A percentile compares a stretch with the other conserved stretches of the same genome.
Evolutionary conservation across 2,888 invertebrate species (phyloP).

Genomic region (Stenichneumon culpator): DNA sequence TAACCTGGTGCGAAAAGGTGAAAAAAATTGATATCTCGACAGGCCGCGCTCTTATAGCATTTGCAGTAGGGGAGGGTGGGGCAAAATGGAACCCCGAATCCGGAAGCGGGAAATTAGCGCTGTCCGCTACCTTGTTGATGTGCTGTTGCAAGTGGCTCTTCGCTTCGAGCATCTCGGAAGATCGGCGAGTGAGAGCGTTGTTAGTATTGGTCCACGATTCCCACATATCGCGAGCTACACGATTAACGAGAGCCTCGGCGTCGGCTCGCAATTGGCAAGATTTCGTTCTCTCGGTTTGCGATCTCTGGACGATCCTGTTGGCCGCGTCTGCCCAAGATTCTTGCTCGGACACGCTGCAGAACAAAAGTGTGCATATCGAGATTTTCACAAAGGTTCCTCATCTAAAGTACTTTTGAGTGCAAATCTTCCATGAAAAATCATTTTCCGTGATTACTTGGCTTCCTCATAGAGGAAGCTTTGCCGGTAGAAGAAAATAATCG

Average conservation of each 20-base stretch:
- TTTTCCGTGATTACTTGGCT: no score
- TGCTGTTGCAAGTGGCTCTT: slow-evolving; percentile 94
- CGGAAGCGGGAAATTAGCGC: not conserved
- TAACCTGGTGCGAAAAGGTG: slow-evolving; percentile 87
- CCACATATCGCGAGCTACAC: slow-evolving; percentile 94
- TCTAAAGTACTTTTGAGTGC: no score
- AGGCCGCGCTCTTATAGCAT: not conserved
- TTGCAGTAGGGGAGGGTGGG: not conserved
- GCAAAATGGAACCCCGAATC: not conserved
- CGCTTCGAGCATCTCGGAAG: slow-evolving; percentile 92
- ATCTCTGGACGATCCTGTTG: slow-evolving; percentile 91
- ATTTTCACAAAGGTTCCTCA: no score
- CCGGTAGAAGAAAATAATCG: no score
- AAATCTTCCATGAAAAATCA: no score
- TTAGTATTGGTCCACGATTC: slow-evolving; percentile 95
- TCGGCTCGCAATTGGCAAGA: slow-evolving; percentile 92
- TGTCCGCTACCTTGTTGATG: slow-evolving; percentile 87
- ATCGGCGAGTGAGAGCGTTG: slow-evolving; percentile 91
- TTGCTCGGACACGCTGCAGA: slow-evolving; percentile 90
- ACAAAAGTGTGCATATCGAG: slow-evolving; percentile 21
- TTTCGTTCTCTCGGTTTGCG: slow-evolving; percentile 93
- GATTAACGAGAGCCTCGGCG: slow-evolving; percentile 92
- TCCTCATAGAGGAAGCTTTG: no score
- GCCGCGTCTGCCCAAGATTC: slow-evolving; percentile 94
- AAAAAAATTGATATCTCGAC: not conserved